Percentiles rank a stretch among this genome's conserved stretches.
These are phyloP conservation scores for Bombyx mori DNA, from an alignment of 1,140 invertebrate species.

Conservation along the genomic window ASM3026992v2 NC_085133.1:3147001-3147500, in stretches of 20 bases:
- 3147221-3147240: constrained; percentile 68
- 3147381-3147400: too few relatives aligned
- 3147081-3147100: too few relatives aligned
- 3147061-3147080: too few relatives aligned
- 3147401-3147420: too few relatives aligned
- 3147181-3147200: not conserved
- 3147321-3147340: constrained; percentile 53
- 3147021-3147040: too few relatives aligned
- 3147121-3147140: constrained; percentile 52
- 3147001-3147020: too few relatives aligned
- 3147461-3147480: constrained; percentile 53
- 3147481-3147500: constrained; percentile 26
- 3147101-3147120: too few relatives aligned
- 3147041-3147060: too few relatives aligned
- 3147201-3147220: constrained; percentile 17
- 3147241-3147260: constrained; percentile 67
- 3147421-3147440: too few relatives aligned
- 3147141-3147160: constrained; percentile 33
- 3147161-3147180: constrained; percentile 26
- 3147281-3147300: constrained; percentile 68
- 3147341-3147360: constrained; percentile 12
- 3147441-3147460: constrained; percentile 32
- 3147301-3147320: constrained; percentile 62
- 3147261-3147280: constrained; percentile 63
- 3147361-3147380: too few relatives aligned